phyloP scores from a whole-genome alignment of 2,113 vertebrate genomes.

The Mesoclemmys tuberculata region DNA sequence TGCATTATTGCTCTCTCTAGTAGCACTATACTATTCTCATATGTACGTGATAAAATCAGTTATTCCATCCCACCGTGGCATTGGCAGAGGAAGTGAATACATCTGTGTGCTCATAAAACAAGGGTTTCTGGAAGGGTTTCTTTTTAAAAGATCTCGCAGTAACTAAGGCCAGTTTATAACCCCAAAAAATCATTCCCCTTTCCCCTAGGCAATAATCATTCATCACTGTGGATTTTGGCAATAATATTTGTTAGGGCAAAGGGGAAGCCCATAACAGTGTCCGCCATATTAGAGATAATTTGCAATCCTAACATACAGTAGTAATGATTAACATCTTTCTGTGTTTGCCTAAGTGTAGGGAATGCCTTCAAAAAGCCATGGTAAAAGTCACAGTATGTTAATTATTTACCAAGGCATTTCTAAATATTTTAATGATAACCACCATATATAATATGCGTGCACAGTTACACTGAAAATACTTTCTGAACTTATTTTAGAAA shows the following conservation, averaged over 20 bases:
- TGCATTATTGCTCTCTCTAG: neutral
- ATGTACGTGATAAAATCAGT: conserved; percentile 42
- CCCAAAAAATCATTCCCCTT: neutral
- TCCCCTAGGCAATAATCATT: neutral
- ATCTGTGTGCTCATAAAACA: conserved; percentile 9
- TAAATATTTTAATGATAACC: conserved; percentile 1
- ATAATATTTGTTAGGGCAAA: neutral
- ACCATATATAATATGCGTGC: neutral
- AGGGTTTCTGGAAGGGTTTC: conserved; percentile 38
- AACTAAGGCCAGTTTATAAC: conserved; percentile 3
- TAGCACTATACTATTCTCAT: conserved; percentile 8
- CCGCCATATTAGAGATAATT: neutral
- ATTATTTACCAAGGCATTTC: neutral
- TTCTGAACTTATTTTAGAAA: neutral
- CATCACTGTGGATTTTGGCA: conserved; percentile 18
- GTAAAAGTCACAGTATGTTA: neutral
- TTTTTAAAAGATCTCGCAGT: conserved; percentile 20
- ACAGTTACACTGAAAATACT: neutral
- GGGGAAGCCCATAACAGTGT: neutral
- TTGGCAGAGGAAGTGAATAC: conserved; percentile 33
- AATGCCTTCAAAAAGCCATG: neutral
- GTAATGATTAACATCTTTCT: neutral
- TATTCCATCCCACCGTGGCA: neutral
- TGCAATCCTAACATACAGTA: neutral
- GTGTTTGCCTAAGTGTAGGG: neutral